These are phyloP conservation scores for Phoxinus phoxinus DNA, from an alignment of 2,113 vertebrate species.

Conservation along the genomic window DNA sequence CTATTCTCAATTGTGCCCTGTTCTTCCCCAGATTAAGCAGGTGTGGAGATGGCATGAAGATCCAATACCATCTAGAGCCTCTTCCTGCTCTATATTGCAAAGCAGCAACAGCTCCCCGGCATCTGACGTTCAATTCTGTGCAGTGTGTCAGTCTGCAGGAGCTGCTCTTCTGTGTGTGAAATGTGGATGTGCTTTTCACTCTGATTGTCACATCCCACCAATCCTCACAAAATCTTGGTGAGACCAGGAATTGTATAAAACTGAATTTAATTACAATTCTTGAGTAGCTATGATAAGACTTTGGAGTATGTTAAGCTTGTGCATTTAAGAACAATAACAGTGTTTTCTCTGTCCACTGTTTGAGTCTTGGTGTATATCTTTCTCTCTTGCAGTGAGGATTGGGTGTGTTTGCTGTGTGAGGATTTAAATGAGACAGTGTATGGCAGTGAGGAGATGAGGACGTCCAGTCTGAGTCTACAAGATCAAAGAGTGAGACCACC, in stretches of 20 bases:
- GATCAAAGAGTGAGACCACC: conserved; percentile 62
- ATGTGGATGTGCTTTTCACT: conserved; percentile 62
- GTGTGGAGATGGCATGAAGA: conserved; percentile 21
- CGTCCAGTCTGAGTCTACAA: conserved; percentile 52
- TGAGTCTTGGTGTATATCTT: neutral
- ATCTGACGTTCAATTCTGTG: conserved; percentile 45
- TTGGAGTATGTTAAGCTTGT: neutral
- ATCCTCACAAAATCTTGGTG: conserved; percentile 48
- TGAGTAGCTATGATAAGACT: neutral
- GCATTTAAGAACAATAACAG: neutral
- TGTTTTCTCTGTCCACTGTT: neutral
- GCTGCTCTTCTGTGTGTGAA: conserved; percentile 49
- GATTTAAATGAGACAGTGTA: conserved; percentile 54
- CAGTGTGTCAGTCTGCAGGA: conserved; percentile 49
- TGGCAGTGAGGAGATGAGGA: conserved; percentile 37
- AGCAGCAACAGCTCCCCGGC: neutral
- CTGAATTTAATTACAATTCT: neutral
- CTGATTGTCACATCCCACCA: conserved; percentile 63
- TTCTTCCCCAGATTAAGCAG: neutral
- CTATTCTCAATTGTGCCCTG: neutral
- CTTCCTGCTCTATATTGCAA: neutral
- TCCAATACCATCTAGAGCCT: neutral
- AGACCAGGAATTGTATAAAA: neutral
- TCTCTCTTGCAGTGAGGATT: conserved; percentile 41
- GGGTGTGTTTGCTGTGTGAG: conserved; percentile 64